Percentiles rank a stretch among this genome's conserved stretches.
Conservation (phyloP, 1,140 invertebrate genomes). For the Anoplophora glabripennis region DNA sequence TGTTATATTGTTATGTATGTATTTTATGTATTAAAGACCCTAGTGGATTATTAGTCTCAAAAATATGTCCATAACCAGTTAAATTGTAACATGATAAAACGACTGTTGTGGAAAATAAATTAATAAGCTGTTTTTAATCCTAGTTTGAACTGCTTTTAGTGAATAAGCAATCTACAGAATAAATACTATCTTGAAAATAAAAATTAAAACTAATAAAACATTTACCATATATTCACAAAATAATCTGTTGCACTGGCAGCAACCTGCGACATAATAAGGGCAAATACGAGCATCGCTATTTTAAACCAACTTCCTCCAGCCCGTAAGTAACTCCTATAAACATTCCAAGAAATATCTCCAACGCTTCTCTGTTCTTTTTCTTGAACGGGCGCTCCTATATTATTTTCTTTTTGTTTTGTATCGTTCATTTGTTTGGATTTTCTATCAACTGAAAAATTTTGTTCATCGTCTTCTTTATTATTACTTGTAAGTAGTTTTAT, state of each 20-base stretch:
- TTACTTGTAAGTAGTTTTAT: slow-evolving; percentile 54
- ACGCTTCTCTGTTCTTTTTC: slow-evolving; percentile 5
- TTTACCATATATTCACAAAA: slow-evolving; percentile 65
- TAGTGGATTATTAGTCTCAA: no score
- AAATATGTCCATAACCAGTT: no score
- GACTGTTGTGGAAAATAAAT: no score
- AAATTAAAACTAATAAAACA: neutral
- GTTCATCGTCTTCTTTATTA: slow-evolving; percentile 43
- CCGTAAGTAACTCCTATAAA: slow-evolving; percentile 61
- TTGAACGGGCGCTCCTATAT: neutral
- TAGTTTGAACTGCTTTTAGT: no score
- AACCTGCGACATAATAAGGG: slow-evolving; percentile 60
- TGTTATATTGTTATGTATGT: no score
- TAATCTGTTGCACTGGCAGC: slow-evolving; percentile 64
- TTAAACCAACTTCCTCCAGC: slow-evolving; percentile 56
- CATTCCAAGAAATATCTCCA: slow-evolving; percentile 29
- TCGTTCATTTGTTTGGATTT: neutral
- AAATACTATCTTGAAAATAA: no score
- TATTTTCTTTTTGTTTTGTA: neutral
- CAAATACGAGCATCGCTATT: slow-evolving; percentile 51
- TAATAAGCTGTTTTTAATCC: no score
- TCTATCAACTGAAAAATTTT: neutral
- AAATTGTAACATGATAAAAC: no score
- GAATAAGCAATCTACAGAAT: no score
- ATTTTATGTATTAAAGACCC: no score